Percentiles rank a stretch among this genome's conserved stretches.
Evolutionary conservation across 2,797 vertebrate species (phyloP).

Genomic region (Strix occidentalis): DNA sequence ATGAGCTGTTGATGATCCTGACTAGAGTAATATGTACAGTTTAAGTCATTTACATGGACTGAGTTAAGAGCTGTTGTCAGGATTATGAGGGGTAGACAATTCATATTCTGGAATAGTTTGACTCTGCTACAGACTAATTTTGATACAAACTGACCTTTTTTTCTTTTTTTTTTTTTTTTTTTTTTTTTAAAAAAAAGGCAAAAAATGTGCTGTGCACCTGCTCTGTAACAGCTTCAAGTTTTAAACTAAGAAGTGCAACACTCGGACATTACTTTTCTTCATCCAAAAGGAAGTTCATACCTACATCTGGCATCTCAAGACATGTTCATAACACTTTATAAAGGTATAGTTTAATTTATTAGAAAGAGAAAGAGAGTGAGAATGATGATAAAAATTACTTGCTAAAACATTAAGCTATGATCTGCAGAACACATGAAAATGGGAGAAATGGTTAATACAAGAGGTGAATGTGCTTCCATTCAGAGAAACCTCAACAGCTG

Average conservation of each 20-base stretch:
- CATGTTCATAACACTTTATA: not conserved
- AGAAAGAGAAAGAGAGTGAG: not conserved
- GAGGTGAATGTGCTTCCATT: not conserved
- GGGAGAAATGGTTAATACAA: not conserved
- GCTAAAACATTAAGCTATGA: not conserved
- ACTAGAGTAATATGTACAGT: not conserved
- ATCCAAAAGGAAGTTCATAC: not conserved
- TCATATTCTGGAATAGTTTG: not conserved
- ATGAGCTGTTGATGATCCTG: not conserved
- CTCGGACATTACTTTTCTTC: not conserved
- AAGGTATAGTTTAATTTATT: not conserved
- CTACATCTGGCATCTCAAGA: not conserved
- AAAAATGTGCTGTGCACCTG: not conserved
- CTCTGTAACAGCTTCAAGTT: not conserved
- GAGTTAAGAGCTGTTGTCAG: not conserved
- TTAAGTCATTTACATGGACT: not conserved
- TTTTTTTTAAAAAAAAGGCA: not conserved
- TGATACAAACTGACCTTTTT: not conserved
- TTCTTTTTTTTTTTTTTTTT: too few species aligned
- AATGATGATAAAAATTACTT: not conserved
- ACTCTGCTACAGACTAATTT: not conserved
- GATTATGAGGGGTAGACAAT: not conserved
- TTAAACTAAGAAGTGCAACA: not conserved
- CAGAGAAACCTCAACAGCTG: not conserved
- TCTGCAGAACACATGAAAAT: not conserved